These are phyloP conservation scores for Charanyca ferruginea DNA, from an alignment of 2,888 invertebrate genomes.

Conservation along the genomic window DNA sequence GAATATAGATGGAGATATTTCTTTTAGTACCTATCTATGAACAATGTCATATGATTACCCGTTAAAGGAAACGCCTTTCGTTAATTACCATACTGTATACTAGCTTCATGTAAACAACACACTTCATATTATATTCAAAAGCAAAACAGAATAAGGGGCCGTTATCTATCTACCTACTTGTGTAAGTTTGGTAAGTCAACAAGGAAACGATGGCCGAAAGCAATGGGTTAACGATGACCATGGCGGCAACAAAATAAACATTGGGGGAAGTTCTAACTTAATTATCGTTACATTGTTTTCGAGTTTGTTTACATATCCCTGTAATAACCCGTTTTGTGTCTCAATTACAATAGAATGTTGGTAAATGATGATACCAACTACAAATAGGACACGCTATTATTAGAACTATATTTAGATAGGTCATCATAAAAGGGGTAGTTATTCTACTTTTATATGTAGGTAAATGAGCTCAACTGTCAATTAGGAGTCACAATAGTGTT, in stretches of 20 bases:
- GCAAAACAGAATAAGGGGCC: constrained; percentile 18
- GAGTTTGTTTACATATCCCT: constrained; percentile 43
- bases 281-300: constrained; percentile 48
- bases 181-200: constrained; percentile 47
- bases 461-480: no score
- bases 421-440: no score
- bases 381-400: background rate
- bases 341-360: constrained; percentile 36
- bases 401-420: no score
- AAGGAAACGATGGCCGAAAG: constrained; percentile 27
- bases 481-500: no score
- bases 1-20: no score
- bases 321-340: constrained; percentile 40
- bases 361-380: constrained; percentile 1
- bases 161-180: constrained; percentile 35
- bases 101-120: constrained; percentile 2
- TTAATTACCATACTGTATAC: no score
- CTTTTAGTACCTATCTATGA: no score
- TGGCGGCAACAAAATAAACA: constrained; percentile 46
- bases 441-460: no score
- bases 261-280: constrained; percentile 42
- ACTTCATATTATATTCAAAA: constrained; percentile 13
- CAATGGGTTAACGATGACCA: constrained; percentile 55
- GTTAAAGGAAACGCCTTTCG: no score
- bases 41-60: no score